Conservation (phyloP, 1,140 invertebrate species). For the Maniola jurtina region DNA sequence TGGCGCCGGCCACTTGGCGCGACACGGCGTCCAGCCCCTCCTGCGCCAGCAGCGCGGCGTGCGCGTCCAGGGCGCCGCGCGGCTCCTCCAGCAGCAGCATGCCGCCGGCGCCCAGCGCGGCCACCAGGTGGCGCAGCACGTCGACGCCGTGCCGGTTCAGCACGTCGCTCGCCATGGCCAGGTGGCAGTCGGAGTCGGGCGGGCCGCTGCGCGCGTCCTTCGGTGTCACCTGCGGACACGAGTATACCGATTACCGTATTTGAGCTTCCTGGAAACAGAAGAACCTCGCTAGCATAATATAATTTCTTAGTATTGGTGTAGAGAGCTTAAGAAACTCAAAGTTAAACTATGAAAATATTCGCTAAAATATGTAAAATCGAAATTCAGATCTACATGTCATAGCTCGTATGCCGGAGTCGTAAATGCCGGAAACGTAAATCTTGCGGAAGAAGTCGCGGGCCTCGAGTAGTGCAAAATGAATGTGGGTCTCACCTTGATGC, state of each 20-base stretch:
- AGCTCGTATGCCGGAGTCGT: no score
- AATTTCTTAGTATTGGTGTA: no score
- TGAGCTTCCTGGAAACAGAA: no score
- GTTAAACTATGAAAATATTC: no score
- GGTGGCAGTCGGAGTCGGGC: slow-evolving; percentile 84
- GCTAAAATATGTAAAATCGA: no score
- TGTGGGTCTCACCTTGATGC: slow-evolving; percentile 75
- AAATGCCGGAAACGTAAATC: no score
- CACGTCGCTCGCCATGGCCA: slow-evolving; percentile 82
- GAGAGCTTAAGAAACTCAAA: no score
- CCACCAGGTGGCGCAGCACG: slow-evolving; percentile 80
- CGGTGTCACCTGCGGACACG: slow-evolving; percentile 34
- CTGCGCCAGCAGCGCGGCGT: slow-evolving; percentile 59
- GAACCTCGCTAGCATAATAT: no score
- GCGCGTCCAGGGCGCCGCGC: slow-evolving; percentile 75
- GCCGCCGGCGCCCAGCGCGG: slow-evolving; percentile 84
- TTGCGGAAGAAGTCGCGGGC: no score
- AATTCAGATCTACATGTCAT: no score
- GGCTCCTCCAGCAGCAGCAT: slow-evolving; percentile 89
- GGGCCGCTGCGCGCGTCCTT: slow-evolving; percentile 77
- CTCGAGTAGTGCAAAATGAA: no score
- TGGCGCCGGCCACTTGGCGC: slow-evolving; percentile 80
- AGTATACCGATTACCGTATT: no score
- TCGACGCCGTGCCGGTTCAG: slow-evolving; percentile 76
- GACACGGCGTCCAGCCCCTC: slow-evolving; percentile 77